These are phyloP conservation scores for Hesperophylax magnus DNA, from an alignment of 1,140 invertebrate genomes.

Conservation along the genomic window DNA sequence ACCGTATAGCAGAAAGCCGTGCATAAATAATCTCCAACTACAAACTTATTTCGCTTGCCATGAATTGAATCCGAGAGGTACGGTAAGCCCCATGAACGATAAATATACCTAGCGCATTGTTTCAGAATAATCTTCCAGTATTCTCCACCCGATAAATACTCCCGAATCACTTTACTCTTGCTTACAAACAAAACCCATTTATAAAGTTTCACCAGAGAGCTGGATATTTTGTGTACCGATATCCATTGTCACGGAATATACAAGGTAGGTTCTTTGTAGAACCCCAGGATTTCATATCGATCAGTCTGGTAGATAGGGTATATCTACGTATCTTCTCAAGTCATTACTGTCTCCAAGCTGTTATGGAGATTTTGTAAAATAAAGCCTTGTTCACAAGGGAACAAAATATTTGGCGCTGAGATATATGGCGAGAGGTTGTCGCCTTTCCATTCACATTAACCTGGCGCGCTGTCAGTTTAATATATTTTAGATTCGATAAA, in stretches of 20 bases:
- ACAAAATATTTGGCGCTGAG: no score
- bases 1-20: not conserved
- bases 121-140: slow-evolving; percentile 24
- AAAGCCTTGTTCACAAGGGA: not conserved
- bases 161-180: slow-evolving; percentile 22
- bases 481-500: no score
- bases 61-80: slow-evolving; percentile 5
- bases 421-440: no score
- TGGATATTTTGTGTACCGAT: not conserved
- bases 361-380: not conserved
- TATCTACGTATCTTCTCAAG: not conserved
- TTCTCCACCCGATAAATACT: slow-evolving; percentile 27
- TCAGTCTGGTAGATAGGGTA: not conserved
- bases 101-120: slow-evolving; percentile 15
- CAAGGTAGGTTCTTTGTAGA: not conserved
- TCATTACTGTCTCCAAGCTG: not conserved
- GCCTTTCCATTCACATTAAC: no score
- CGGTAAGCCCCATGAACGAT: slow-evolving; percentile 4
- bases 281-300: not conserved
- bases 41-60: not conserved
- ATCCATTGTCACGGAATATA: not conserved
- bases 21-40: not conserved
- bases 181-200: slow-evolving; percentile 39
- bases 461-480: no score
- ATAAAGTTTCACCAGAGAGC: slow-evolving; percentile 29